A percentile compares a stretch with the other conserved stretches of the same genome.
phyloP scores from a whole-genome alignment of 2,888 invertebrate species.

The Plagiodera versicolora region DNA sequence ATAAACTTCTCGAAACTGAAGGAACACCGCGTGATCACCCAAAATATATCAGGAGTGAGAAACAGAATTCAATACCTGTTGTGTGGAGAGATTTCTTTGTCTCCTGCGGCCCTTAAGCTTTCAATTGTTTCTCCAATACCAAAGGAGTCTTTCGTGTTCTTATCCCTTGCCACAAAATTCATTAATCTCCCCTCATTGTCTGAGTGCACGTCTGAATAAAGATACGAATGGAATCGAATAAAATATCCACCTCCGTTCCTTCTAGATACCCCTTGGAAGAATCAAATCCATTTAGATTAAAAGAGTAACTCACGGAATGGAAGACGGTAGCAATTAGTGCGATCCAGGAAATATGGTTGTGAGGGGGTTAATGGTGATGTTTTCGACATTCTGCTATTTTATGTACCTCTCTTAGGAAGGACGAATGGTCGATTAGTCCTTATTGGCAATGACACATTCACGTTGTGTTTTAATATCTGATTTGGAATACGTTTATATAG shows the following conservation, averaged over 20 bases:
- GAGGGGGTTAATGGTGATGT: conserved; percentile 21
- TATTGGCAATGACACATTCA: background rate
- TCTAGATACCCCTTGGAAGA: background rate
- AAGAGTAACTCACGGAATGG: conserved; percentile 27
- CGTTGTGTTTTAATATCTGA: too few species aligned
- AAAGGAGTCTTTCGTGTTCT: background rate
- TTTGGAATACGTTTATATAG: too few species aligned
- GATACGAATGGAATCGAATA: conserved; percentile 12
- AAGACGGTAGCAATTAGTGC: conserved; percentile 27
- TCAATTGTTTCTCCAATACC: too few species aligned
- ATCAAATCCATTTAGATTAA: conserved; percentile 28
- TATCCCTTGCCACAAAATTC: background rate
- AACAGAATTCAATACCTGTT: too few species aligned
- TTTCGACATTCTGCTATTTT: background rate
- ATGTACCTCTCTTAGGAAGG: background rate
- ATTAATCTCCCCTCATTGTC: background rate
- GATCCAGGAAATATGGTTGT: conserved; percentile 26
- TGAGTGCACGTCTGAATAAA: conserved; percentile 3
- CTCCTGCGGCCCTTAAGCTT: too few species aligned
- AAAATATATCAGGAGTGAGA: too few species aligned
- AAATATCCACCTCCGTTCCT: background rate
- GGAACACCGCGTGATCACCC: too few species aligned
- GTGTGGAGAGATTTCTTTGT: too few species aligned
- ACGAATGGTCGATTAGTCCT: background rate
- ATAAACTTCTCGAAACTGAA: too few species aligned